These are phyloP conservation scores for Ecdyonurus torrentis DNA, from an alignment of 2,888 invertebrate species.

Conservation along the genomic window DNA sequence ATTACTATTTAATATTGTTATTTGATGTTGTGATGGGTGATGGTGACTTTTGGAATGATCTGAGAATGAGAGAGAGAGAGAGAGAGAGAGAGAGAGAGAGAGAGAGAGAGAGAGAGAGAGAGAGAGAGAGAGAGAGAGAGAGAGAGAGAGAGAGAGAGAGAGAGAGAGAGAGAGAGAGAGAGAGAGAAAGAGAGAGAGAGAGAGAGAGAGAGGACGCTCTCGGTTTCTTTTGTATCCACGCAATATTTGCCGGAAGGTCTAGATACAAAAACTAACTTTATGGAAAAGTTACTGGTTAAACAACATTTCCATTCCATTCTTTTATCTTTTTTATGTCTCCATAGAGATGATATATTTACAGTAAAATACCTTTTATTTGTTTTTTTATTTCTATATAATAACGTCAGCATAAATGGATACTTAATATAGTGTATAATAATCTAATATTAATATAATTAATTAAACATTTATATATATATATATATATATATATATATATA, in stretches of 20 bases:
- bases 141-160: not conserved
- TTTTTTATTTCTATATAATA: no score
- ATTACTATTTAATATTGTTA: not conserved
- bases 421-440: no score
- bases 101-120: not conserved
- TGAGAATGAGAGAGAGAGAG: no score
- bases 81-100: not conserved
- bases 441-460: no score
- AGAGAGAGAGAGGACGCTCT: slow-evolving; percentile 16
- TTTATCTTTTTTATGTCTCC: no score
- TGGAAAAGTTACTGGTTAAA: not conserved
- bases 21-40: not conserved
- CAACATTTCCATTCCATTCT: not conserved
- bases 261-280: not conserved
- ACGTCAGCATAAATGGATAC: no score
- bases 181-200: slow-evolving; percentile 8
- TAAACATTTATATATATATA: no score
- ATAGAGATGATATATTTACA: not conserved
- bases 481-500: no score
- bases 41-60: no score
- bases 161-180: slow-evolving; percentile 11
- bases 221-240: not conserved
- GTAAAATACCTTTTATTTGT: no score
- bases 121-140: not conserved
- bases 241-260: not conserved